Conservation (phyloP, 2,888 invertebrate species). For the Ormyrus pomaceus region DNA sequence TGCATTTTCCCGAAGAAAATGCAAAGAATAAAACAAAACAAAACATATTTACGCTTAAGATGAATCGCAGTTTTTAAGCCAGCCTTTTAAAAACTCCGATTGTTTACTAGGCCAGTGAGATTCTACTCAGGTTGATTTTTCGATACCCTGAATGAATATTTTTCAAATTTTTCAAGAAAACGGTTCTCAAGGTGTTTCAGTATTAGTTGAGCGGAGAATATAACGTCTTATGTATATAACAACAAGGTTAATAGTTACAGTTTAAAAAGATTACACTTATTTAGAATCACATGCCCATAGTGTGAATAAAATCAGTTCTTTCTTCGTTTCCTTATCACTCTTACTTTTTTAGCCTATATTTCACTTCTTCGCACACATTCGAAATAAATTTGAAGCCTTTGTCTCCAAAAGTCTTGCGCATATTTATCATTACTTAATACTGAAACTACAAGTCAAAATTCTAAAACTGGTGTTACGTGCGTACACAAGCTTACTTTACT, state of each 20-base stretch:
- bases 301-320: conserved; percentile 55
- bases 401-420: conserved; percentile 15
- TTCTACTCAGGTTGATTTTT: conserved; percentile 43
- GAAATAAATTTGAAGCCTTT: neutral
- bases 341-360: neutral
- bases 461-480: conserved; percentile 43
- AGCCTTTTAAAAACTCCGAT: conserved; percentile 39
- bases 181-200: conserved; percentile 41
- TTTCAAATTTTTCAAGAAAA: conserved; percentile 44
- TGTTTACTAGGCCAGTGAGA: conserved; percentile 66
- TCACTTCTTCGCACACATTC: conserved; percentile 7
- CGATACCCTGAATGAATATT: conserved; percentile 27
- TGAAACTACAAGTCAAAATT: conserved; percentile 48
- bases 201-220: conserved; percentile 62
- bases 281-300: conserved; percentile 71
- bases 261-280: conserved; percentile 73
- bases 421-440: conserved; percentile 50
- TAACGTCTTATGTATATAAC: conserved; percentile 76
- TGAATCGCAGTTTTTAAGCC: conserved; percentile 15
- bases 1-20: conserved; percentile 23
- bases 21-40: conserved; percentile 9
- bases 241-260: conserved; percentile 74
- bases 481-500: conserved; percentile 12
- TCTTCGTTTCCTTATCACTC: neutral
- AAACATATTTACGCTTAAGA: neutral